Evolutionary conservation across 2,113 vertebrate genomes (phyloP), one percentile per base, ranked within the genome.

Genomic region (Fregetta grallaria): DNA sequence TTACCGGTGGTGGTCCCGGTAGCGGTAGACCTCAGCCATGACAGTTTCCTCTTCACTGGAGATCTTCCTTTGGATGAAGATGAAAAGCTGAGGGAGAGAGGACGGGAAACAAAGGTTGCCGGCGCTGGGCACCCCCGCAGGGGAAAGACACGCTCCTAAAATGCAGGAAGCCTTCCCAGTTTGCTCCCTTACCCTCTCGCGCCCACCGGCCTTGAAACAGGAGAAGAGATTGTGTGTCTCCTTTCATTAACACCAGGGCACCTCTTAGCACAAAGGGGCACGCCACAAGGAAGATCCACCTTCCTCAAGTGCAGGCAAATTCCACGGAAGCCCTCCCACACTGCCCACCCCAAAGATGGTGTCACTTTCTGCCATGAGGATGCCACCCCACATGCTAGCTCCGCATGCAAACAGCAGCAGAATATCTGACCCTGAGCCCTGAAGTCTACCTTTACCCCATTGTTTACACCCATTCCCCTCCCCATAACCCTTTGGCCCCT

Each of bases 11-110:
- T 94, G 97, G n/a, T 81, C 72, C 34, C 91, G 66, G 77, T 99
- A 97, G 40, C 14, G 93, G 74, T 71, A 97, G 83, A 99, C 99
- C 94, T 98, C 96, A 40, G 92, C 62, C 23, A 98, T 97, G 40
- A 99, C 38, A 88, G 18, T 97, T 26, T 96, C 86, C 83, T 98
- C 98, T 29, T 98, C 99, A 87, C 98, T 98, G 12, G 4, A 34
- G 67, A 99, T 98, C 94, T 99, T 98, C 88, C 99, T 99, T 59
- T 99, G 99, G 56, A 99, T 99, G 74, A 99, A 99, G 87, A 99
- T 95, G 93, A 99, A 99, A 25, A 99, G 83, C 99, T 99, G 87
- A 50, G 49, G 59, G 1, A 59, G 61, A 92, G 71, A 85, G 56
- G 56, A 77, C 5, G 29, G 29, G 9, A 75, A 92, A 47, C 85